Base-by-base conservation (phyloP, 2,888 invertebrate species). In the Euzetes globulus region DNA sequence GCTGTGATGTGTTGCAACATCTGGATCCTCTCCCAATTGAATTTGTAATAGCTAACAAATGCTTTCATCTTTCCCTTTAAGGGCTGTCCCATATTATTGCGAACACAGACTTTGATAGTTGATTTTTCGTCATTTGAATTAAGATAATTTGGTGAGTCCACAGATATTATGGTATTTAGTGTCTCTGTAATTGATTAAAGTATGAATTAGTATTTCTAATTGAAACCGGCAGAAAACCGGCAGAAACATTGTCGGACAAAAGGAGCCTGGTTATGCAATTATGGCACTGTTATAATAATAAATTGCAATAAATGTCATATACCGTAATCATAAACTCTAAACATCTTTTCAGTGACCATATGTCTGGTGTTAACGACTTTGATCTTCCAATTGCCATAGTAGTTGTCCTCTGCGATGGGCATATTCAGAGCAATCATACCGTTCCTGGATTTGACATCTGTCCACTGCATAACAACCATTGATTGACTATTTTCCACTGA, bases 301-400 rank as follows among this genome's bases (percentile, higher is more conserved):
- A 27, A 13, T 7, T 1, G 19, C 22, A 60, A 60, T 60, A 22
- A 50, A 50, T 50, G 50, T 50, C 50, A 9, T 17, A 15, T 60
- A 60, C 60, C 60, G 29, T 60, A 60, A 27, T 60, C 60, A 25
- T 25, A 50, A 50, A 73, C 65, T 45, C 50, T 25, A 65, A 73
- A 73, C 17, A 29, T 45, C 29, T 65, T 63, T 25, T 73, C 73
- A 5, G 63, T 63, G 6, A 29, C 25, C 41, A 25, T 19, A 25
- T 60, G 17, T 27, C 17, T 29, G 22, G 22, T 41, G 17, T 60
- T 65, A 22, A 63, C 9, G 19, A 19, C 65, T 27, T 22, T 60
- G n/a, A 73, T 65, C 29, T 73, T 73, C 73, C 73, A 73, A 47
- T 17, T 63, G n/a, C 73, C 73, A 19, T 25, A 50, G 5, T 15